Percentiles rank a stretch among this genome's conserved stretches.
Evolutionary conservation across 2,888 invertebrate species (phyloP).

Genomic region (Pammene fasciana): DNA sequence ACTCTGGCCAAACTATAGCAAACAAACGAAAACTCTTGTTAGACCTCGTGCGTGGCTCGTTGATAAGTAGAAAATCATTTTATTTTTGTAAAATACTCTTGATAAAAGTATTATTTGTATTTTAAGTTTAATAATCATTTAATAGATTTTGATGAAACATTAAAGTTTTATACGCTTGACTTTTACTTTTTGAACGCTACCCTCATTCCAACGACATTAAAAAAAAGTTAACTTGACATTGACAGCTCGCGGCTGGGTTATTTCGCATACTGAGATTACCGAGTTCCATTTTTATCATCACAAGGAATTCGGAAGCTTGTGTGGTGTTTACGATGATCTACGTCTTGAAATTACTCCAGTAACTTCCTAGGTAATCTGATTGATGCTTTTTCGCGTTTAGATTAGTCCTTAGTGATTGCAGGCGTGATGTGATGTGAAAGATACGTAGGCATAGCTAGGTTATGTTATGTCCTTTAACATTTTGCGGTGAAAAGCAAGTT

Average conservation of each 20-base stretch:
- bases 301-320: slow-evolving; percentile 23
- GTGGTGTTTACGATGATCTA: slow-evolving; percentile 36
- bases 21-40: too few species aligned
- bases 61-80: too few species aligned
- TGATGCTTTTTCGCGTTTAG: slow-evolving; percentile 5
- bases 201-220: not conserved
- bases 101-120: too few species aligned
- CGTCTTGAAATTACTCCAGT: slow-evolving; percentile 12
- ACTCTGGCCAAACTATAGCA: too few species aligned
- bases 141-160: too few species aligned
- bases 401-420: slow-evolving; percentile 8
- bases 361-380: slow-evolving; percentile 23
- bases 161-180: not conserved
- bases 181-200: slow-evolving; percentile 1
- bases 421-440: slow-evolving; percentile 47
- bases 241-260: slow-evolving; percentile 37
- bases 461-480: slow-evolving; percentile 68
- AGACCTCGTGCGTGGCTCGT: too few species aligned
- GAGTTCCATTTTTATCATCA: slow-evolving; percentile 10
- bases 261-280: slow-evolving; percentile 28
- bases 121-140: too few species aligned
- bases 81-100: too few species aligned
- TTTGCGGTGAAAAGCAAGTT: slow-evolving; percentile 68
- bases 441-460: slow-evolving; percentile 64
- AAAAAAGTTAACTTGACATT: slow-evolving; percentile 35